Base-by-base conservation (phyloP, 2,113 vertebrate genomes). In the Corythoichthys intestinalis region DNA sequence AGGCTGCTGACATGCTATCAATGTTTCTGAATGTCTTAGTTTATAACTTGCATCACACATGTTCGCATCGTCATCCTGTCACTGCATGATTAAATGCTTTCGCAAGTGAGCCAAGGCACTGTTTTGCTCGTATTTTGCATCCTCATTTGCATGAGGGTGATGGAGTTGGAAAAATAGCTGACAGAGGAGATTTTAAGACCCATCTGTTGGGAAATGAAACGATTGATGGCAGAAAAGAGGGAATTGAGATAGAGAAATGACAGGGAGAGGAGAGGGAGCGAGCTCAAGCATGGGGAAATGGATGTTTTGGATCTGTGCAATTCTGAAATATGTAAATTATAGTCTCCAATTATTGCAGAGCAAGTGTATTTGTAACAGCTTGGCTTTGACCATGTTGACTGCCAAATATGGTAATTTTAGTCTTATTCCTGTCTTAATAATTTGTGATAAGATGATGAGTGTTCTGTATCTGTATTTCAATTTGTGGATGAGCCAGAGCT, bases 191-290 rank as follows among this genome's bases (percentile, higher is more conserved):
- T 87, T 89, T 84, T 79, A 85, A 82, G 82, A 73, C 69, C 77
- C 86, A 85, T 89, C 83, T 86, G 77, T 79, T 86, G 71, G 72
- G 83, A 88, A 84, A 81, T 60, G 53, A 77, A 85, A 81, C 60
- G 81, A 86, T 70, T 83, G 84, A 86, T 79, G 75, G 77, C 74
- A 79, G 41, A 57, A 85, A 78, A 72, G 78, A 71, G 62, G 74
- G 60, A 86, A 72, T 73, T 14, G 66, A 83, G 74, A 81, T 68
- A 60, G 71, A 79, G 67, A 76, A 75, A 77, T 83, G 78, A 71
- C 81, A 78, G 74, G 46, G 57, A 82, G 70, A 72, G 72, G 57
- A 38, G 8, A 69, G 75, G 53, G 66, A 77, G 80, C 15, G 15
- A 82, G 83, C 76, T 85, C 66, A 70, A 76, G 72, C 72, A 67